Conservation (phyloP, 1,140 invertebrate genomes). For the Arion vulgaris region DNA sequence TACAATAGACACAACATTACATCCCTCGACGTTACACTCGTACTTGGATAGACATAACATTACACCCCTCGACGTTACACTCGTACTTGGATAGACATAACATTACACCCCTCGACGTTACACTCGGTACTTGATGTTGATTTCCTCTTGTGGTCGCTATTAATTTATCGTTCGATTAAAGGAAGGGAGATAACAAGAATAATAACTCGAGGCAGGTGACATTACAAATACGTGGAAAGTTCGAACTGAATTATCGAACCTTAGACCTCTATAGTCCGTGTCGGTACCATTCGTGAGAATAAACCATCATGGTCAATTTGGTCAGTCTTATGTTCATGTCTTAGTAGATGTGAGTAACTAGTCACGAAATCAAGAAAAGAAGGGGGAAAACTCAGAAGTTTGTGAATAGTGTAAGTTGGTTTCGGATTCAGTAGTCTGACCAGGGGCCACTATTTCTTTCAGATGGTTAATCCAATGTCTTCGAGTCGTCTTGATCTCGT, state of each 20-base stretch:
- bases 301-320: neutral
- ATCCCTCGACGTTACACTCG: too few species aligned
- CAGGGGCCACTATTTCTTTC: neutral
- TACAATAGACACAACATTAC: too few species aligned
- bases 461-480: constrained; percentile 1
- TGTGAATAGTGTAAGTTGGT: neutral
- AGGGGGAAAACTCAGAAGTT: neutral
- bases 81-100: too few species aligned
- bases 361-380: neutral
- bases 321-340: neutral
- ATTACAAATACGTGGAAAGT: neutral
- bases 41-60: too few species aligned
- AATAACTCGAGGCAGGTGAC: neutral
- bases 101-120: too few species aligned
- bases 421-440: neutral
- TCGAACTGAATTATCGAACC: neutral
- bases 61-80: too few species aligned
- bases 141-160: too few species aligned
- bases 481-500: neutral
- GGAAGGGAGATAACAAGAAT: too few species aligned
- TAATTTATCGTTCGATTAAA: too few species aligned
- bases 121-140: too few species aligned
- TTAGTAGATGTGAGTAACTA: too few species aligned
- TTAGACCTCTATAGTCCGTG: neutral
- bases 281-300: neutral